Base-by-base conservation (phyloP, 2,797 vertebrate species). In the Characodon lateralis region DNA sequence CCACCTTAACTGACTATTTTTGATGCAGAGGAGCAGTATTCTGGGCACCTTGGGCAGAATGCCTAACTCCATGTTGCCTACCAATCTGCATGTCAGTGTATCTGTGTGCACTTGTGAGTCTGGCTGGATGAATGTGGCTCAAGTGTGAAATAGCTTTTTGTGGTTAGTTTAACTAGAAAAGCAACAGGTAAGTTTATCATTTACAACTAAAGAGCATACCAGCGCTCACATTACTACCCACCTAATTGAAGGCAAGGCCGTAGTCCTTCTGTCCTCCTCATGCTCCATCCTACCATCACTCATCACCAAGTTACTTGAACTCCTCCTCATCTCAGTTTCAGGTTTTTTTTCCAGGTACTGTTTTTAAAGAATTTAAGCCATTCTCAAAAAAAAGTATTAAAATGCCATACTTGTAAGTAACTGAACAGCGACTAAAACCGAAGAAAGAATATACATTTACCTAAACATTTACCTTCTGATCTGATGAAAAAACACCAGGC, bases 401-500 rank as follows among this genome's bases (percentile, higher is more conserved):
- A 35, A 18, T 48, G 18, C 46, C 43, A 31, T 31, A n/a, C 31
- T 66, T 73, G 53, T 51, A 41, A 41, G 26, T 28, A 59, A n/a
- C 39, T 39, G 31, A 28, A 24, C 2, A 20, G 39, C 55, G 16
- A 50, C 22, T 59, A n/a, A 46, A 55, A 46, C 41, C 35, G 12
- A 24, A 72, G 66, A 71, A 72, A 31, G 16, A 35, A 35, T 35
- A 35, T 35, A 35, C 35, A 35, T 35, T 3, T 35, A 35, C 35
- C 35, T 35, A 39, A 43, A 63, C 14, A 59, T 3, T 41, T 50
- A 16, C 10, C 13, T 50, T 50, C 48, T 50, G 48, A 16, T 81
- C 28, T 73, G 71, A 73, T 51, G 28, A 41, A 50, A 81, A 56
- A 73, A 43, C 31, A n/a, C 31, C n/a, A 74, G 69, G 18, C 50